phyloP scores from a whole-genome alignment of 2,797 vertebrate genomes.

The Zenarchopterus dispar region DNA sequence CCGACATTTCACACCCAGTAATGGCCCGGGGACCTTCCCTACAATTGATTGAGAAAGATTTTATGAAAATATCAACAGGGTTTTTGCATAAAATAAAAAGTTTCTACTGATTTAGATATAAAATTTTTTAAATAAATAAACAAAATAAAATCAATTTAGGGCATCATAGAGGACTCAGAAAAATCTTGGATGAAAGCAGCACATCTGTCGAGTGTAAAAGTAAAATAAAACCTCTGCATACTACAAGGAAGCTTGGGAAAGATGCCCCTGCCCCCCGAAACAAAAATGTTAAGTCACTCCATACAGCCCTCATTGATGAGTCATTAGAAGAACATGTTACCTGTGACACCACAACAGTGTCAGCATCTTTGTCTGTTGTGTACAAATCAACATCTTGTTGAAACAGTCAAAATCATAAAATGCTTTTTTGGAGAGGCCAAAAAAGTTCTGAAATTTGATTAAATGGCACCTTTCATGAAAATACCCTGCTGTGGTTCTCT shows the following conservation, averaged over 20 bases:
- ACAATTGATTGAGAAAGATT: neutral
- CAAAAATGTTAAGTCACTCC: neutral
- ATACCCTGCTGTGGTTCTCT: conserved; percentile 8
- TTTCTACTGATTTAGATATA: neutral
- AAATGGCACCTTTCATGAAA: conserved; percentile 5
- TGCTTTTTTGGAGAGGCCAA: neutral
- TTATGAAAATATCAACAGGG: neutral
- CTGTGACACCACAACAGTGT: neutral
- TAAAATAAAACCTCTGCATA: conserved; percentile 5
- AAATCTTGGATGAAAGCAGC: conserved; percentile 10
- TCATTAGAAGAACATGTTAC: conserved; percentile 8
- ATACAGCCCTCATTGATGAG: neutral
- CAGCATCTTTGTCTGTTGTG: neutral
- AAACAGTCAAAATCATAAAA: neutral
- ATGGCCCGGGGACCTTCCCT: neutral
- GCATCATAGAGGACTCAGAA: conserved; percentile 1
- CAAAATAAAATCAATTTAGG: too few species aligned
- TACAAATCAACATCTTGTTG: conserved; percentile 17
- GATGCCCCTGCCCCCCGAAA: neutral
- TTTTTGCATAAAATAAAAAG: neutral
- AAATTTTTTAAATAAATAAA: neutral
- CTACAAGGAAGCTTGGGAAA: neutral
- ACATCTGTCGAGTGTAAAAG: conserved; percentile 8
- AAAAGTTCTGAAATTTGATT: conserved; percentile 1
- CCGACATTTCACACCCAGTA: neutral